Evolutionary conservation across 2,113 vertebrate species (phyloP).

Genomic region (Tautogolabrus adspersus): DNA sequence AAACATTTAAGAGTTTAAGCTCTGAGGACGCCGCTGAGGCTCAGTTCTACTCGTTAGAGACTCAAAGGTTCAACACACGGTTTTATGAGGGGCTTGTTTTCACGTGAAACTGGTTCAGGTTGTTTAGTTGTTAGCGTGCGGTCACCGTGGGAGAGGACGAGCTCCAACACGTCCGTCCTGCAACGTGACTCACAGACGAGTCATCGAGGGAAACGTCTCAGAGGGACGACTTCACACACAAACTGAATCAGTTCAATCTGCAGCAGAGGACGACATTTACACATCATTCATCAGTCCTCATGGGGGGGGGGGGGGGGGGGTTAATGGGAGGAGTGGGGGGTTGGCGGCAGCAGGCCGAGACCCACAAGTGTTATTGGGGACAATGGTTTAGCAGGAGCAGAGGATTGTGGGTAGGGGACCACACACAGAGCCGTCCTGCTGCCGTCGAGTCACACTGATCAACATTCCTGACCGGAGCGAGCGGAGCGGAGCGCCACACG

Average conservation of each 20-base stretch:
- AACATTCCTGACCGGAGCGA: slow-evolving; percentile 65
- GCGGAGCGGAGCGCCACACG: slow-evolving; percentile 19
- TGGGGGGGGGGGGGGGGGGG: not conserved
- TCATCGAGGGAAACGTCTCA: too few relatives aligned
- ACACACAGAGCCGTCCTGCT: slow-evolving; percentile 67
- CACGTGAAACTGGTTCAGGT: too few relatives aligned
- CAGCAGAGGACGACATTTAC: too few relatives aligned
- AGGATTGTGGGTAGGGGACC: slow-evolving; percentile 67
- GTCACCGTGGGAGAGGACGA: not conserved
- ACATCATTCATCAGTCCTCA: not conserved
- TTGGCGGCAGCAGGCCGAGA: slow-evolving; percentile 10
- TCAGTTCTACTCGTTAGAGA: too few relatives aligned
- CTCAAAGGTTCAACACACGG: too few relatives aligned
- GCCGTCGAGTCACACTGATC: slow-evolving; percentile 63
- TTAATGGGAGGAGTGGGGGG: too few relatives aligned
- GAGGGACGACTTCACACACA: too few relatives aligned
- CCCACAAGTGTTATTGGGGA: slow-evolving; percentile 15
- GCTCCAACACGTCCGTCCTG: not conserved
- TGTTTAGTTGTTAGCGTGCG: too few relatives aligned
- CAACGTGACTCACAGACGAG: not conserved
- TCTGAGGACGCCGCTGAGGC: too few relatives aligned
- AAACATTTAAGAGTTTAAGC: too few relatives aligned
- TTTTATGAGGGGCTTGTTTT: too few relatives aligned
- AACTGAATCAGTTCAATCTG: too few relatives aligned
- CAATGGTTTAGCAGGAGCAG: slow-evolving; percentile 31